Base-by-base conservation (phyloP, 1,140 invertebrate species). In the Manduca sexta region DNA sequence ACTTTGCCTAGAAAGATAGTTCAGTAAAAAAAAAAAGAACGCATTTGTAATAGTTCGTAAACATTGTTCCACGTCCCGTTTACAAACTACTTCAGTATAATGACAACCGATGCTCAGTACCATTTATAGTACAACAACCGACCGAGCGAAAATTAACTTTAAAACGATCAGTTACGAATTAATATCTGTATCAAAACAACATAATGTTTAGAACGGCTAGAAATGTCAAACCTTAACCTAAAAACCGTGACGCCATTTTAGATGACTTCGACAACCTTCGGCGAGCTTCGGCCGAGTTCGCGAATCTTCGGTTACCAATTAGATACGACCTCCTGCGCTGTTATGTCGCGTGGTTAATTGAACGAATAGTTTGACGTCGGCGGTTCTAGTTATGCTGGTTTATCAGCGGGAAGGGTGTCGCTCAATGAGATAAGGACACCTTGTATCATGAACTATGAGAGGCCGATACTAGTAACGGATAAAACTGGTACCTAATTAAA, bases 141-240 rank as follows among this genome's bases (percentile, higher is more conserved):
- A n/a, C 47, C 49, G 49, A 47, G 16, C 52, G 16, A 74, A 64
- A 52, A 56, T 57, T 39, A 52, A 64, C 69, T 53, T 49, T 69
- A 72, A 55, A 40, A 10, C 26, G 8, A 26, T 39, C 29, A 21
- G n/a, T 7, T 30, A 43, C 14, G 29, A 43, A 14, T 12, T 14
- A 30, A 30, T 30, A 30, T 30, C 14, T 31, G 21, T 7, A 13
- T 43, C 12, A 30, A 30, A 29, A 29, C 10, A 31, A 10, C n/a
- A n/a, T 21, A 12, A 52, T 67, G 64, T 61, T 67, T 71, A 73
- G 61, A 70, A 68, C 64, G 64, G 55, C 60, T 78, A 59, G 63
- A 78, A 81, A 84, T 80, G 76, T 78, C 76, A 83, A 84, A 83
- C 81, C 81, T 84, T 84, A 80, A 85, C 81, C 81, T 85, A 74